Evolutionary conservation across 1,140 invertebrate genomes (phyloP).

Genomic region (Drosophila seguyi): DNA sequence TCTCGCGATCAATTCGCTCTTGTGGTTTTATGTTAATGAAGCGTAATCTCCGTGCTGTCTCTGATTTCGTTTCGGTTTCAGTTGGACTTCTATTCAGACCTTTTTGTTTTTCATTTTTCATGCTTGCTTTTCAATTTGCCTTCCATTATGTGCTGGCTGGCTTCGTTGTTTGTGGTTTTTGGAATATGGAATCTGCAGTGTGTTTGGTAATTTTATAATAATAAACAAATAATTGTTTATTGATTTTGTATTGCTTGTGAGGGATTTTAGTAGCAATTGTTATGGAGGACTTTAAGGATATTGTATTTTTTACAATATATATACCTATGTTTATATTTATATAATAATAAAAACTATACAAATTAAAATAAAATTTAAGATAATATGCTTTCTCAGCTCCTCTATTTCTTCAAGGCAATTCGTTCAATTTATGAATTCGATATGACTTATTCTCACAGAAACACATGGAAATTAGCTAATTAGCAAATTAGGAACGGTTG

Average conservation of each 20-base stretch:
- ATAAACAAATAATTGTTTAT: slow-evolving; percentile 34
- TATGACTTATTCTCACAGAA: background rate
- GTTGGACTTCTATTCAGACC: slow-evolving; percentile 11
- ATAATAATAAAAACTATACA: no score
- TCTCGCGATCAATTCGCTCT: slow-evolving; percentile 43
- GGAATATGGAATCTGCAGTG: background rate
- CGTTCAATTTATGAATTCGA: background rate
- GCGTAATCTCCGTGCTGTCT: slow-evolving; percentile 38
- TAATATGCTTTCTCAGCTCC: background rate
- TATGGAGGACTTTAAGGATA: no score
- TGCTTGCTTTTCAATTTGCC: slow-evolving; percentile 45
- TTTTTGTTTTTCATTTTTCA: slow-evolving; percentile 51
- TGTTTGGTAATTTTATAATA: slow-evolving; percentile 24
- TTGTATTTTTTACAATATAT: no score
- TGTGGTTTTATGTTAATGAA: slow-evolving; percentile 63
- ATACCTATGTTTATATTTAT: no score
- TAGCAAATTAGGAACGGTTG: background rate
- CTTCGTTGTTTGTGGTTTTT: slow-evolving; percentile 26
- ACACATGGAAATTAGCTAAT: background rate
- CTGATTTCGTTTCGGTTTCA: slow-evolving; percentile 41
- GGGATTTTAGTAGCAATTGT: background rate
- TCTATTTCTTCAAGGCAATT: background rate
- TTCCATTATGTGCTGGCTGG: slow-evolving; percentile 29
- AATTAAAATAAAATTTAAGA: background rate
- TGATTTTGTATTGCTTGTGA: slow-evolving; percentile 11